phyloP scores from a whole-genome alignment of 2,888 invertebrate species.

The Chloromyia formosa region DNA sequence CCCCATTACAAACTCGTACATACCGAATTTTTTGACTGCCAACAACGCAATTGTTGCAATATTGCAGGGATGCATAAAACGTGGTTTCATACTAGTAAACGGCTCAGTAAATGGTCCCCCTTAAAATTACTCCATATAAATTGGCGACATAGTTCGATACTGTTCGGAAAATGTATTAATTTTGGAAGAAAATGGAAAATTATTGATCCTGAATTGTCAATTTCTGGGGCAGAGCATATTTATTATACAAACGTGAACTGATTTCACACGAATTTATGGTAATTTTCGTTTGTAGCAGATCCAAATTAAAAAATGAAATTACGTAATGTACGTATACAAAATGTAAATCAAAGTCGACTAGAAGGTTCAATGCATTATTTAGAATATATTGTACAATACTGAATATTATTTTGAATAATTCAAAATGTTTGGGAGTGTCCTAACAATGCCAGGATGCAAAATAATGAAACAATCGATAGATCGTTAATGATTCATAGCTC shows the following conservation, averaged over 20 bases:
- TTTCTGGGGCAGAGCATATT: constrained; percentile 2
- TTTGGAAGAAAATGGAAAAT: constrained; percentile 30
- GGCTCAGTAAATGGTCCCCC: no score
- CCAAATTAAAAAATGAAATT: neutral
- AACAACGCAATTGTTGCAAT: neutral
- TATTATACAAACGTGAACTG: constrained; percentile 30
- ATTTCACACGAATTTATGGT: constrained; percentile 32
- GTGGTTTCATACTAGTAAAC: neutral
- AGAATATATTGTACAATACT: no score
- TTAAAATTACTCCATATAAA: no score
- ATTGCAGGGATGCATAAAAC: neutral
- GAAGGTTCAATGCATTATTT: neutral
- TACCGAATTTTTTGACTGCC: no score
- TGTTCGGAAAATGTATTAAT: neutral
- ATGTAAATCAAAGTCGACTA: neutral
- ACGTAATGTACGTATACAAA: neutral
- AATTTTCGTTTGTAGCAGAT: constrained; percentile 1
- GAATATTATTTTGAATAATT: no score
- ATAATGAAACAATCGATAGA: constrained; percentile 30
- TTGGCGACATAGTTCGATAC: neutral
- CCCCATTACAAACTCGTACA: no score
- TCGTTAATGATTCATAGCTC: no score
- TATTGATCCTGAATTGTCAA: constrained; percentile 26
- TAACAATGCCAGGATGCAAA: constrained; percentile 16
- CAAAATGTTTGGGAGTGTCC: constrained; percentile 14